Base-by-base conservation (phyloP, 1,140 invertebrate species). In the Hypothenemus hampei region DNA sequence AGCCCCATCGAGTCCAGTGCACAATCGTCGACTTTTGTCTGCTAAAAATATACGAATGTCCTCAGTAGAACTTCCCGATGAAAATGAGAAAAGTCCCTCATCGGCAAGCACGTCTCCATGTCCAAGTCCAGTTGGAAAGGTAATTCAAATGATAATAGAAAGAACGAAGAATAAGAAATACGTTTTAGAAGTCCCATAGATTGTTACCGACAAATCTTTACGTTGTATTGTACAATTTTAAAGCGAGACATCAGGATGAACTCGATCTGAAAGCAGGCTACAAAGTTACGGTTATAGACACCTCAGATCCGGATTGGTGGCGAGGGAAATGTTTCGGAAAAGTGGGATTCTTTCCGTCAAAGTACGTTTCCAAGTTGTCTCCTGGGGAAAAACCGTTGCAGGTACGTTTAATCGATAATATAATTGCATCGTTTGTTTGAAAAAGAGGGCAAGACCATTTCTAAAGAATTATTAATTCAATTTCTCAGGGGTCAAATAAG, bases 301-400 rank as follows among this genome's bases (percentile, higher is more conserved):
- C 89, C 22, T 89, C 90, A 0, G 92, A 96, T 72, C 88, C 87
- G 11, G 92, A 97, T 66, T 97, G 94, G 94, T 97, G 93, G 93
- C 89, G 93, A 75, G 93, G 93, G 21, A 95, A 95, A 73, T 94
- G 91, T 65, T 77, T 94, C 45, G 91, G 92, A 11, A 83, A 86
- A 63, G 80, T 87, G n/a, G 93, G 93, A 16, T 96, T 89, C 72
- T 96, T 97, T 68, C 93, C 93, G 1, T 93, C 91, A 36, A 94
- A 93, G 61, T 97, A 96, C 67, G 92, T 94, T 43, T 91, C 90
- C 33, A 86, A 89, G 65, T 73, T 96, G 15, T 87, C 91, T 69
- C 84, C 89, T 21, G 91, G 91, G 5, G 92, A 97, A 70, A 84
- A 85, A 65, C 88, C 92, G 0, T 75, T 94, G 13, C 92, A 95